Percentiles rank a stretch among this genome's conserved stretches.
Evolutionary conservation across 1,140 invertebrate genomes (phyloP).

Genomic region (Battus philenor): DNA sequence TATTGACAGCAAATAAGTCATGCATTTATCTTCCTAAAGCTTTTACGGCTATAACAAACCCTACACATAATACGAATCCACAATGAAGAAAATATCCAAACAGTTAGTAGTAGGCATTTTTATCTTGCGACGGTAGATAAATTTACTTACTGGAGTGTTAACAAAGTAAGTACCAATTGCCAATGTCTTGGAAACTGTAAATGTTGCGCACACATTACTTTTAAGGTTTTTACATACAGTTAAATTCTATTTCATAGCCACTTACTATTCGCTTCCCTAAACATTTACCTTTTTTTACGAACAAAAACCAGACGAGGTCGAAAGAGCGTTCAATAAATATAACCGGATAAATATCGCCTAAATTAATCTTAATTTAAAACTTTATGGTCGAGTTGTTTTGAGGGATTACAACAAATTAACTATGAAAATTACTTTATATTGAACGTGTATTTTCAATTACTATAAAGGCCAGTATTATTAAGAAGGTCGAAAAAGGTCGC

Average conservation of each 20-base stretch:
- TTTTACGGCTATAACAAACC: no score
- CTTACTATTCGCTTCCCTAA: no score
- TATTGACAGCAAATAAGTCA: no score
- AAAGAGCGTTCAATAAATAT: no score
- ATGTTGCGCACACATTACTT: conserved; percentile 13
- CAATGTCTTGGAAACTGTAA: conserved; percentile 27
- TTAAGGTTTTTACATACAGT: conserved; percentile 12
- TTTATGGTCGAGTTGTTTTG: not conserved
- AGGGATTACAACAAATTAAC: not conserved
- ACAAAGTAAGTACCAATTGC: conserved; percentile 23
- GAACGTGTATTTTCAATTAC: conserved; percentile 3
- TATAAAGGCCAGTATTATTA: no score
- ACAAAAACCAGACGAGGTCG: no score
- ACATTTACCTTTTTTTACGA: no score
- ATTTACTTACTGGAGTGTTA: conserved; percentile 24
- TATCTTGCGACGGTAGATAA: conserved; percentile 18
- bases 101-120: conserved; percentile 9
- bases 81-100: not conserved
- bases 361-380: not conserved
- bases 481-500: no score
- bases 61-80: no score
- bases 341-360: no score
- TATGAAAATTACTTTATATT: conserved; percentile 3
- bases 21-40: no score
- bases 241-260: conserved; percentile 7